Evolutionary conservation across 1,140 invertebrate genomes (phyloP), one percentile per base, ranked within the genome.

Genomic region (Sweltsa coloradensis): DNA sequence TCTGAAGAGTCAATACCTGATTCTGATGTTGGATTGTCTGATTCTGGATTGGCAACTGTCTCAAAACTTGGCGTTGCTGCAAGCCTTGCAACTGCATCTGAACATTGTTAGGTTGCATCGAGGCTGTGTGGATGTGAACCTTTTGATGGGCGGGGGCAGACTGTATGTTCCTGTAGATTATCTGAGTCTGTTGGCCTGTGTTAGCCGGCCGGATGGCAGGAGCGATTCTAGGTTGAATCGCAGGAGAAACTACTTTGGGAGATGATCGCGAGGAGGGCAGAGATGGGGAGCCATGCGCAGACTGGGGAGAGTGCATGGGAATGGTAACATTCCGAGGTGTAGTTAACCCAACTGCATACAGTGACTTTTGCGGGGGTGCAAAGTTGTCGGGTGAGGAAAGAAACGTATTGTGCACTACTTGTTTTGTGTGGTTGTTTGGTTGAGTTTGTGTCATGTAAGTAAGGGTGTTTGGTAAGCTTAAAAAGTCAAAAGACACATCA

Each of bases 1-100:
- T 61, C 36, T 60, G 60, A n/a, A 61, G 51, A 23, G 62, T 49
- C 13, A 63, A 47, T 5, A 53, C 51, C 34, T 61, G 49, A 26
- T 34, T n/a, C 5, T 47, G 58, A 3, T 49, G 45, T 46, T 55
- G 51, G 16, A 53, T 50, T 31, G 13, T 13, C 47, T 52, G 41
- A 24, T 51, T 47, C 23, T 25, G 41, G 3, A 26, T 26, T 14
- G 24, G 13, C 5, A 19, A 4, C 9, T 23, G 13, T 44, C 19
- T 23, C 14, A 25, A 5, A 29, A 27, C 13, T 27, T 44, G 42
- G 14, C 24, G 22, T 7, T 43, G 24, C 34, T 43, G 23, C 14
- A 43, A 16, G 14, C 26, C 14, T 13, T 43, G 41, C 1, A 43
- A 13, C 25, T 43, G 26, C 13, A 43, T 19, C 14, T 43, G 41